Evolutionary conservation across 2,113 vertebrate genomes (phyloP).

Genomic region (Austrofundulus limnaeus): DNA sequence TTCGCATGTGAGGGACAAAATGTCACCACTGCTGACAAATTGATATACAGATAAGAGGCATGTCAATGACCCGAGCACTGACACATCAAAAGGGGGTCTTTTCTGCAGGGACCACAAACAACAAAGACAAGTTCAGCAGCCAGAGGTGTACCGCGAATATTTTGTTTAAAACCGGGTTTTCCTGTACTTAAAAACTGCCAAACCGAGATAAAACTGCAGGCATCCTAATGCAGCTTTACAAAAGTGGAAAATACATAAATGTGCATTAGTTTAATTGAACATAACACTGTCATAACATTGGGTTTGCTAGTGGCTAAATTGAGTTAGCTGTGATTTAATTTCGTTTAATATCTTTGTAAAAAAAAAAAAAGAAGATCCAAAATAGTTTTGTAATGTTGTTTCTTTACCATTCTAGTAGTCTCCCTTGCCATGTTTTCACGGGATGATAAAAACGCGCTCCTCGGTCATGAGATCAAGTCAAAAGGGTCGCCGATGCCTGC

Average conservation of each 20-base stretch:
- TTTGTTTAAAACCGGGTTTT: background rate
- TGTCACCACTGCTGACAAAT: slow-evolving; percentile 59
- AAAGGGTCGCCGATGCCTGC: too few species aligned
- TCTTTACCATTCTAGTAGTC: slow-evolving; percentile 67
- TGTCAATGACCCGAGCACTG: slow-evolving; percentile 63
- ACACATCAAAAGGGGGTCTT: too few species aligned
- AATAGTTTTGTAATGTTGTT: background rate
- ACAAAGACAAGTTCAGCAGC: background rate
- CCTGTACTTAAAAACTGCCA: too few species aligned
- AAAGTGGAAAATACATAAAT: background rate
- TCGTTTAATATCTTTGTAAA: background rate
- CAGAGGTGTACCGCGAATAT: too few species aligned
- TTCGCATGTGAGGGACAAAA: slow-evolving; percentile 62
- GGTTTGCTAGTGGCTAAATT: background rate
- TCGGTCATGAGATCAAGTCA: too few species aligned
- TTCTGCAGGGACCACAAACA: too few species aligned
- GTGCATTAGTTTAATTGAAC: too few species aligned
- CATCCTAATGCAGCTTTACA: background rate
- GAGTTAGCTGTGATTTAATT: background rate
- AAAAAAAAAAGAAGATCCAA: too few species aligned
- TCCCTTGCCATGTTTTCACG: slow-evolving; percentile 57
- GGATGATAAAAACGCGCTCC: background rate
- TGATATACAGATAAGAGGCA: slow-evolving; percentile 50
- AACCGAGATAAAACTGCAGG: background rate
- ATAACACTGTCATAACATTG: background rate